Evolutionary conservation across 2,888 invertebrate genomes (phyloP), one percentile per base, ranked within the genome.

Genomic region (Ennomos quercinarius): DNA sequence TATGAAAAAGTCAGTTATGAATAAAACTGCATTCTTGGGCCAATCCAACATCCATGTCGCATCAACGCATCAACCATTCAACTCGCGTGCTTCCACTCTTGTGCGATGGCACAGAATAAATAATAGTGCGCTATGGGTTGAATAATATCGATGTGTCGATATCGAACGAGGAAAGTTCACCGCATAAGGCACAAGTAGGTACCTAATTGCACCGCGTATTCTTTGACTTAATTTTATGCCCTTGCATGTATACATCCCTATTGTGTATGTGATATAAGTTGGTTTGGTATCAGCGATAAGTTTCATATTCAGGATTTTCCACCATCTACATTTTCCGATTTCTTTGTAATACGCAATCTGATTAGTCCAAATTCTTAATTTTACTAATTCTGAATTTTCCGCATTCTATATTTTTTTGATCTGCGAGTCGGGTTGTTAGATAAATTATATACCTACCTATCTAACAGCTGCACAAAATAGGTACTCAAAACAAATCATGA

Each of bases 101-200:
- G 57, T 34, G 47, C 44, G 9, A 27, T 27, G 27, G 48, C 17
- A 17, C 17, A 17, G 17, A 17, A 17, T 17, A 17, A 17, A 17
- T 2, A 17, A 2, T 17, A 17, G 17, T 17, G 17, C 17, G 1
- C 17, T 17, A 17, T 44, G 46, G 57, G 46, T 51, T 66, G 64
- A 66, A 66, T 66, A 63, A 60, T 65, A 62, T 67, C 61, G 63
- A 67, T 63, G 49, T 44, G 42, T 57, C 59, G 54, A 65, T 61
- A 64, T 62, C 45, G 60, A 43, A 57, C 59, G 35, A 47, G 52
- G 52, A 57, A 57, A 61, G 61, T 66, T 67, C 60, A 59, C 63
- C 47, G 50, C 17, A 27, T 6, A 27, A 0, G 27, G 27, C 67
- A 60, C 55, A 48, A 52, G 45, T 61, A n/a, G n/a, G n/a, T n/a